Conservation (phyloP, 2,888 invertebrate species). For the Anoplius nigerrimus region DNA sequence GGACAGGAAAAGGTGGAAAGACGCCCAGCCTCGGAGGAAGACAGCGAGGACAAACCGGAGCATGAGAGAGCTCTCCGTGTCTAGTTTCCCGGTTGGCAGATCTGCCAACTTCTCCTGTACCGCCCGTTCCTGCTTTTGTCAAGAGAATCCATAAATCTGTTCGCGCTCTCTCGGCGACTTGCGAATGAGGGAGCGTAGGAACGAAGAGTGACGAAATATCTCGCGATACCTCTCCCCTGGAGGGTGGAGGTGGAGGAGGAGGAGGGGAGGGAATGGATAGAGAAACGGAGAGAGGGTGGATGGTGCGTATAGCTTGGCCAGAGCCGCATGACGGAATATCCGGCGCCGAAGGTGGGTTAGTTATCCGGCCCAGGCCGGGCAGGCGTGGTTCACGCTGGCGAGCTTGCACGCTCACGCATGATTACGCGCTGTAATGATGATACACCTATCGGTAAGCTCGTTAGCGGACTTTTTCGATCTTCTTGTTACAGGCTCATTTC, state of each 20-base stretch:
- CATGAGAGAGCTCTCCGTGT: background rate
- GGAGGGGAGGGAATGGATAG: no score
- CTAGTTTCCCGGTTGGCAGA: conserved; percentile 52
- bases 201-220: conserved; percentile 25
- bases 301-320: no score
- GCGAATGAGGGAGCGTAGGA: conserved; percentile 33
- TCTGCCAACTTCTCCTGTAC: conserved; percentile 59
- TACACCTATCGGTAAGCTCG: conserved; percentile 1
- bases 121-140: conserved; percentile 50
- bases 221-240: background rate
- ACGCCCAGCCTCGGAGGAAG: background rate
- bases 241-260: no score
- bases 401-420: conserved; percentile 8
- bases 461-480: conserved; percentile 22
- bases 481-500: background rate
- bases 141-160: conserved; percentile 61
- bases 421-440: conserved; percentile 21
- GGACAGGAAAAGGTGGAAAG: conserved; percentile 21
- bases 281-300: no score
- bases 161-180: conserved; percentile 29
- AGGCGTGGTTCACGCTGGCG: background rate
- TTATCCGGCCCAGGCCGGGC: no score
- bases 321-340: no score
- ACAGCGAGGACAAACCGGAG: conserved; percentile 9
- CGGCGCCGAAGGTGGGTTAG: no score